Evolutionary conservation across 2,113 vertebrate species (phyloP).

Genomic region (Formicarius rufipectus): DNA sequence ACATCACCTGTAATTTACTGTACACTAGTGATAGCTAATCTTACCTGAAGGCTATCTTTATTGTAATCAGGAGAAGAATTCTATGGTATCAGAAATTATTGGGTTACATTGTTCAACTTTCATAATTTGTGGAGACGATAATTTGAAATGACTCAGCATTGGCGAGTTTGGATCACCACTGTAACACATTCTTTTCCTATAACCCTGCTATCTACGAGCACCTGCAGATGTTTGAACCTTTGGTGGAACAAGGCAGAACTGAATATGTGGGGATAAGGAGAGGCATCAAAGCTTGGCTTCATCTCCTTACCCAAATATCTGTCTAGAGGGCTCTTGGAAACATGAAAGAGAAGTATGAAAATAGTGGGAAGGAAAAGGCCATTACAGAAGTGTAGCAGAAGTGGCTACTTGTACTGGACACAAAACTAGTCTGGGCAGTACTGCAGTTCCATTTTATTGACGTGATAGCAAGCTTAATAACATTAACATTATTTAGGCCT

Average conservation of each 20-base stretch:
- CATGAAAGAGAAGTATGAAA: neutral
- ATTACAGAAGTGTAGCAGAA: neutral
- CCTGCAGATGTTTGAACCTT: neutral
- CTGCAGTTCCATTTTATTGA: neutral
- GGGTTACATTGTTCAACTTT: neutral
- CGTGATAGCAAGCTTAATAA: neutral
- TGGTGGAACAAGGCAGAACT: neutral
- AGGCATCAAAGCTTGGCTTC: neutral
- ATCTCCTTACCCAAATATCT: neutral
- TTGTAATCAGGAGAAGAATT: neutral
- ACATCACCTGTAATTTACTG: neutral
- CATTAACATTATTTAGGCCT: neutral
- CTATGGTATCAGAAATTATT: neutral
- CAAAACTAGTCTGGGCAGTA: neutral
- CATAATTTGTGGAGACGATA: neutral
- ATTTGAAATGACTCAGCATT: neutral
- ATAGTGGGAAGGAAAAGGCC: neutral
- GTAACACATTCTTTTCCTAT: neutral
- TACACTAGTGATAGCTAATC: neutral
- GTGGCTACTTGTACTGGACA: neutral
- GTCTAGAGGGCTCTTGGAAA: neutral
- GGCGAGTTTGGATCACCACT: neutral
- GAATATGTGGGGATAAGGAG: neutral
- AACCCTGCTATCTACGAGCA: neutral
- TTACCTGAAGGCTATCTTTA: neutral